These are phyloP conservation scores for Heliconius eleuchia DNA, from an alignment of 1,140 invertebrate species.

Conservation along the genomic window DNA sequence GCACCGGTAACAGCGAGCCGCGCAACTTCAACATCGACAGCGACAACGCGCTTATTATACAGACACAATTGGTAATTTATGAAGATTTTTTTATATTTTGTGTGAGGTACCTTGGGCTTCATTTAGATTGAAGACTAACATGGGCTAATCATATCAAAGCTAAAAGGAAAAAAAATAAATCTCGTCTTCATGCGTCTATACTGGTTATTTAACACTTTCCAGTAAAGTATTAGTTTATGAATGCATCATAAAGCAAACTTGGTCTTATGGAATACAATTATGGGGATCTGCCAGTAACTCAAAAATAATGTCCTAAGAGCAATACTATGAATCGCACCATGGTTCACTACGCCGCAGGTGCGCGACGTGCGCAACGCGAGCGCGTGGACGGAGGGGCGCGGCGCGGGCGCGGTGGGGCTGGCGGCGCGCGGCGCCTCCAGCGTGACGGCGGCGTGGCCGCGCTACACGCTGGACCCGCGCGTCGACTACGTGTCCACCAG, in stretches of 20 bases:
- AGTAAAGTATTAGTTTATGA: too few species aligned
- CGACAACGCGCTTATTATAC: conserved; percentile 88
- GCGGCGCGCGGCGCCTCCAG: conserved; percentile 93
- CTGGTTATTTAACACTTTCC: too few species aligned
- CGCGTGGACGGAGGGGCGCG: conserved; percentile 89
- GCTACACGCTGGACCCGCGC: conserved; percentile 94
- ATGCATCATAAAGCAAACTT: too few species aligned
- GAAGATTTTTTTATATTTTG: neutral
- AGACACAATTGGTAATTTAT: conserved; percentile 84
- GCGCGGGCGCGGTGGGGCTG: conserved; percentile 92
- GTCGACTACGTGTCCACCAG: conserved; percentile 92
- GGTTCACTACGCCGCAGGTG: conserved; percentile 65
- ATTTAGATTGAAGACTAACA: too few species aligned
- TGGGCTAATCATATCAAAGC: too few species aligned
- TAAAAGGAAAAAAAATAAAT: too few species aligned
- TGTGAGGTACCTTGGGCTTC: neutral
- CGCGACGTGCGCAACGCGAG: conserved; percentile 77
- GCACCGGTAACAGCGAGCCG: conserved; percentile 82
- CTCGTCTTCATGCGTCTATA: too few species aligned
- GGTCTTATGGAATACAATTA: too few species aligned
- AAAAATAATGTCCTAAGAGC: too few species aligned
- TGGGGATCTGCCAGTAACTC: too few species aligned
- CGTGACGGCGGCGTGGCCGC: conserved; percentile 93
- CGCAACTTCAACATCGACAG: conserved; percentile 86
- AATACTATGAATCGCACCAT: too few species aligned